phyloP scores from a whole-genome alignment of 2,113 vertebrate species.

The Phalacrocorax brasilianus region DNA sequence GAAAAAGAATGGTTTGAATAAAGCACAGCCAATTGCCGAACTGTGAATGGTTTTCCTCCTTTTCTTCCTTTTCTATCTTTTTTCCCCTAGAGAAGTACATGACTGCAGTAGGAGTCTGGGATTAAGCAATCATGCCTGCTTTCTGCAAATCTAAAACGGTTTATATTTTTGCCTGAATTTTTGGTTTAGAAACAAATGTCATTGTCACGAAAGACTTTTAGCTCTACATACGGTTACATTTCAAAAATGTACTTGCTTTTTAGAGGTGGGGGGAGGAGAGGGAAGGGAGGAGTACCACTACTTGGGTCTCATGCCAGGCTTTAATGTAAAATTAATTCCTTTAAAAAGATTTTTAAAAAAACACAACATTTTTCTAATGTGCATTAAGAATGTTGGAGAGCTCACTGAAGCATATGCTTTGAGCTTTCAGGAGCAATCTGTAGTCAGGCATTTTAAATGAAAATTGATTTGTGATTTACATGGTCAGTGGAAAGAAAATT shows the following conservation, averaged over 20 bases:
- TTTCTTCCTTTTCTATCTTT: neutral
- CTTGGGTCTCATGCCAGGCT: constrained; percentile 59
- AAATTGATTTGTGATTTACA: constrained; percentile 99
- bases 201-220: constrained; percentile 12
- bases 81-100: neutral
- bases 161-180: neutral
- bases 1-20: neutral
- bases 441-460: constrained; percentile 98
- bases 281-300: neutral
- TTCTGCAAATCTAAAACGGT: constrained; percentile 19
- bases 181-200: neutral
- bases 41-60: neutral
- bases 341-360: constrained; percentile 63
- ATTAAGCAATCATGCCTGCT: neutral
- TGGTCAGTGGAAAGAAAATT: constrained; percentile 98
- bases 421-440: constrained; percentile 92
- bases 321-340: constrained; percentile 81
- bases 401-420: constrained; percentile 83
- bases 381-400: constrained; percentile 84
- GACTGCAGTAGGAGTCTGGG: neutral
- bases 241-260: constrained; percentile 44
- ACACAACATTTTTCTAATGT: constrained; percentile 80
- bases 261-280: neutral
- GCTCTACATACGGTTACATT: neutral
- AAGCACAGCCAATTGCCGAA: neutral